Conservation (phyloP, 2,888 invertebrate species). For the Drosophila barbarae region DNA sequence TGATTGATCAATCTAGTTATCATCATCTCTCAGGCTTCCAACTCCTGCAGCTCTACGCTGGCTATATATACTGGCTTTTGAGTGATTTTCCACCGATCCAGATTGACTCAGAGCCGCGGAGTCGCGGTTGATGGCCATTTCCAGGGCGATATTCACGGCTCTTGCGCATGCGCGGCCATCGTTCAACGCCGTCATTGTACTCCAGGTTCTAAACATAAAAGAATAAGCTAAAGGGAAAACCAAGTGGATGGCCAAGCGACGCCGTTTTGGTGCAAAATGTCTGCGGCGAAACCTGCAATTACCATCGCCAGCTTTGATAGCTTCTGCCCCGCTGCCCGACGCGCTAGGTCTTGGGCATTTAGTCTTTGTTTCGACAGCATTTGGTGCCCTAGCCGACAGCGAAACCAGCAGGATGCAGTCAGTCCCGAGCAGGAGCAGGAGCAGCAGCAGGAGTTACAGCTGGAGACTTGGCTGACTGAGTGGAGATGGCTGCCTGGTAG, state of each 20-base stretch:
- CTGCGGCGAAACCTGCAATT: conserved; percentile 75
- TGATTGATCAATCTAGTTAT: conserved; percentile 16
- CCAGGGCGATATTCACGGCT: conserved; percentile 36
- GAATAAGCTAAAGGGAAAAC: not conserved
- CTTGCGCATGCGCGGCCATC: conserved; percentile 68
- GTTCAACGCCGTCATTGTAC: conserved; percentile 57
- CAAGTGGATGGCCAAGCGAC: conserved; percentile 3
- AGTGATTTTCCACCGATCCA: conserved; percentile 12
- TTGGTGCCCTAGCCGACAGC: conserved; percentile 44
- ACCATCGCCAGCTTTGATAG: conserved; percentile 77
- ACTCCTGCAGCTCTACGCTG: conserved; percentile 4
- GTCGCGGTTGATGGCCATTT: conserved; percentile 33
- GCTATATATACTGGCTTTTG: conserved; percentile 19
- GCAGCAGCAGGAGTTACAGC: conserved; percentile 6
- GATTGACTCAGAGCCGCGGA: conserved; percentile 21
- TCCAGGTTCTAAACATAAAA: not conserved
- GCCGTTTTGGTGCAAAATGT: conserved; percentile 74
- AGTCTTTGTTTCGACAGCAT: conserved; percentile 73
- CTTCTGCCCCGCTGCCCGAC: conserved; percentile 21
- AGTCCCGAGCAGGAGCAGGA: not conserved
- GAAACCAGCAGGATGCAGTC: conserved; percentile 39
- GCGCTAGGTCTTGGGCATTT: conserved; percentile 69
- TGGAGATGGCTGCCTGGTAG: conserved; percentile 60
- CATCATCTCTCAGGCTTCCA: conserved; percentile 5
- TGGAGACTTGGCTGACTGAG: conserved; percentile 11